phyloP scores from a whole-genome alignment of 2,113 vertebrate species.

The Buteo buteo region DNA sequence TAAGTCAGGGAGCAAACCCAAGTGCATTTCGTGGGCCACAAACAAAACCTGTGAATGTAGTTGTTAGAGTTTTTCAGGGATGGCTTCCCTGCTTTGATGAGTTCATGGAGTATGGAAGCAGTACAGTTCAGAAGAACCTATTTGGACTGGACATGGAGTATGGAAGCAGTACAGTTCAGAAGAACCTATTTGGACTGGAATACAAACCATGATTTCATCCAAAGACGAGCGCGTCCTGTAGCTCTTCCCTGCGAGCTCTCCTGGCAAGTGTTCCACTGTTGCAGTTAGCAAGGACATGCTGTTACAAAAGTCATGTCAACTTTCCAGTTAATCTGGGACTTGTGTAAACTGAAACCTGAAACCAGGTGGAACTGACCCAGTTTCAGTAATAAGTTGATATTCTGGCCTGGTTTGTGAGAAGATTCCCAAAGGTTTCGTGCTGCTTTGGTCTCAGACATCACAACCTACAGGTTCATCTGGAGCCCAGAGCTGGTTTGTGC shows the following conservation, averaged over 20 bases:
- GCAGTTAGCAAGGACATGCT: background rate
- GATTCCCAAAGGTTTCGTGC: background rate
- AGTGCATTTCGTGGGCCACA: background rate
- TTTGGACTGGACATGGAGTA: background rate
- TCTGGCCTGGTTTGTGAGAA: background rate
- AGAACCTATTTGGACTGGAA: background rate
- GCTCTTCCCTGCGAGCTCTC: background rate
- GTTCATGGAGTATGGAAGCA: background rate
- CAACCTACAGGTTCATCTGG: background rate
- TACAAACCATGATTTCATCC: background rate
- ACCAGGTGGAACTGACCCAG: conserved; percentile 9
- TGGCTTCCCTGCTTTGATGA: background rate
- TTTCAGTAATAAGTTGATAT: conserved; percentile 26
- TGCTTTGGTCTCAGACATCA: background rate
- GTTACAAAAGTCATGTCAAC: conserved; percentile 14
- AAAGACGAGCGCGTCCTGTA: accelerated
- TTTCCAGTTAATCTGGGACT: conserved; percentile 29
- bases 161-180: background rate
- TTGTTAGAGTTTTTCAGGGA: background rate
- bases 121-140: background rate
- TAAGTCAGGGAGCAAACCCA: background rate
- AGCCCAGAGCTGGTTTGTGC: background rate
- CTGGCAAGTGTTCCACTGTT: background rate
- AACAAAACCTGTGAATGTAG: background rate
- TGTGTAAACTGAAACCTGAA: conserved; percentile 35